Evolutionary conservation across 2,888 invertebrate species (phyloP), one percentile per base, ranked within the genome.

Genomic region (Yponomeuta cagnagella): DNA sequence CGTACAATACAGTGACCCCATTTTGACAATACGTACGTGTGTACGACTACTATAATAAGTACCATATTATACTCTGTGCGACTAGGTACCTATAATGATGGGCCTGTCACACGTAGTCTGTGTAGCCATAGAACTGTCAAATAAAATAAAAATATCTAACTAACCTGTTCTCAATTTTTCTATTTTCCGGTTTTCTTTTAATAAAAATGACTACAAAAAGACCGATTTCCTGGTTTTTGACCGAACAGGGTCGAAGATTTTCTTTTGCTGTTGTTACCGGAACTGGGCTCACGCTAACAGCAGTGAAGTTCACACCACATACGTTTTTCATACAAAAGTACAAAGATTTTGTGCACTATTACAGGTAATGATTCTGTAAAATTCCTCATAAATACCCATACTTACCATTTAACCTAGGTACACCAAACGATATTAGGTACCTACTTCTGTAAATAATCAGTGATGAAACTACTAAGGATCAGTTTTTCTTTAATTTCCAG

Each of bases 321-420:
- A 95, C 95, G 1, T 80, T 95, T 73, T 86, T 94, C 0, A 75
- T 96, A 2, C 81, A 93, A 2, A 89, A 94, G 78, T 95, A 95
- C 78, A 93, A 93, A 79, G 92, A 94, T 52, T 86, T 95, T 73
- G 90, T 95, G 8, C 94, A 94, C 73, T 91, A 94, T 76, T 95
- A 96, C 82, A 93, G 92, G 96, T 95, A 86, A 82, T 84, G 43
- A 43, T 43, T 84, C 73, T 31, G n/a, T 2, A 30, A 69, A 31
- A 30, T 23, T 30, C 6, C 6, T 48, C n/a, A 68, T 30, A 23
- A 23, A 23, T 23, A 23, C 23, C 1, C 23, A 23, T 23, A 23
- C 23, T 23, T 23, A 23, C 23, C 23, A 23, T 23, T 23, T 23
- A 23, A 23, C 23, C 23, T 23, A 23, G 23, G 23, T 23, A 23